Conservation (phyloP, 2,113 vertebrate genomes). For the Nerophis ophidion region DNA sequence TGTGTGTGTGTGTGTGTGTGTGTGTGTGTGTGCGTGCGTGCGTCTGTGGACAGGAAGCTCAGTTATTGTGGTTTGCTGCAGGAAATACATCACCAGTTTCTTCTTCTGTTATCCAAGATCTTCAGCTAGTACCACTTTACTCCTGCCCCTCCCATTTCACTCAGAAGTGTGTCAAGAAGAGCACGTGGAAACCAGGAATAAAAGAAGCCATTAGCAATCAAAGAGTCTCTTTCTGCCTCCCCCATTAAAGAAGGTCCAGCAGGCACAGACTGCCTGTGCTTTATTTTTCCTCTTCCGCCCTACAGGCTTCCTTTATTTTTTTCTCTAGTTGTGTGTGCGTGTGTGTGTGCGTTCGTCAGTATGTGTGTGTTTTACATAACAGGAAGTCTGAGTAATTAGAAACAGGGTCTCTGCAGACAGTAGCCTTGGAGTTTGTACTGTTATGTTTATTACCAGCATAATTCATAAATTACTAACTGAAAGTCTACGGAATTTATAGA, state of each 20-base stretch:
- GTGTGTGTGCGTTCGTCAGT: background rate
- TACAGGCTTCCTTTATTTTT: constrained; percentile 20
- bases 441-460: background rate
- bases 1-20: constrained; percentile 19
- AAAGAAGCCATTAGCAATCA: constrained; percentile 41
- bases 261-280: constrained; percentile 1
- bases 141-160: background rate
- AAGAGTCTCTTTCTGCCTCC: constrained; percentile 16
- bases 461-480: no score
- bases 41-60: constrained; percentile 48
- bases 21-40: constrained; percentile 21
- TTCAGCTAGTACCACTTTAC: constrained; percentile 11
- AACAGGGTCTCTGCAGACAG: constrained; percentile 4
- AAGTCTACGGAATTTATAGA: background rate
- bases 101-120: background rate
- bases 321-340: background rate
- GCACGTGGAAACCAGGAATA: constrained; percentile 26
- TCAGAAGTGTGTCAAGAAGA: constrained; percentile 32
- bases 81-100: background rate
- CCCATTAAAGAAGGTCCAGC: background rate
- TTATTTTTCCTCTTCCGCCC: constrained; percentile 18
- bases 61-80: constrained; percentile 27
- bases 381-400: constrained; percentile 3
- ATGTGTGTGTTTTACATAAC: constrained; percentile 7
- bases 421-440: background rate